A percentile compares a stretch with the other conserved stretches of the same genome.
Conservation (phyloP, 2,888 invertebrate genomes). For the Teinopalpus imperialis region DNA sequence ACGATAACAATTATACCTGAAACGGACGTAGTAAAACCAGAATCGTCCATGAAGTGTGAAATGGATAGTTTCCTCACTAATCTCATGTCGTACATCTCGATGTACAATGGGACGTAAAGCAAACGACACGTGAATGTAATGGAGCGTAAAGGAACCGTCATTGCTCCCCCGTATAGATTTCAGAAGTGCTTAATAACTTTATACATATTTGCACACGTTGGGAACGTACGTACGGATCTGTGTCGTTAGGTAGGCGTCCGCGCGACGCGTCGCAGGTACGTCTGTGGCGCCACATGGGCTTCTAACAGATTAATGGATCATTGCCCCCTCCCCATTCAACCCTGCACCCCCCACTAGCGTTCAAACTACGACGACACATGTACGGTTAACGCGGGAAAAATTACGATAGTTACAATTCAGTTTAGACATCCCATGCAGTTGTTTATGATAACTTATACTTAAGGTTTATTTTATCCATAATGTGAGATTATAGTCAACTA, state of each 20-base stretch:
- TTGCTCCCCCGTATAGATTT: conserved; percentile 27
- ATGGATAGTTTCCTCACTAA: conserved; percentile 8
- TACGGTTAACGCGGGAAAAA: conserved; percentile 21
- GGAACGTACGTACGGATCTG: conserved; percentile 58
- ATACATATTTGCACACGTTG: conserved; percentile 50
- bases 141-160: conserved; percentile 20
- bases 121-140: conserved; percentile 26
- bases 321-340: conserved; percentile 83
- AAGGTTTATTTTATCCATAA: too few species aligned
- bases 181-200: conserved; percentile 34
- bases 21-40: not conserved
- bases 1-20: not conserved
- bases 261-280: conserved; percentile 78
- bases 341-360: conserved; percentile 59
- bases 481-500: too few species aligned
- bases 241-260: conserved; percentile 79
- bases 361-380: conserved; percentile 70
- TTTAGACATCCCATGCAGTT: not conserved
- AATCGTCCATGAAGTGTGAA: too few species aligned
- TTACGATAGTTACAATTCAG: conserved; percentile 7
- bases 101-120: conserved; percentile 17
- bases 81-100: conserved; percentile 5
- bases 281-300: conserved; percentile 89
- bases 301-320: conserved; percentile 92
- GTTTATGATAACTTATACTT: too few species aligned